Evolutionary conservation across 2,888 invertebrate species (phyloP).

Genomic region (Branchinecta sandiegonensis): DNA sequence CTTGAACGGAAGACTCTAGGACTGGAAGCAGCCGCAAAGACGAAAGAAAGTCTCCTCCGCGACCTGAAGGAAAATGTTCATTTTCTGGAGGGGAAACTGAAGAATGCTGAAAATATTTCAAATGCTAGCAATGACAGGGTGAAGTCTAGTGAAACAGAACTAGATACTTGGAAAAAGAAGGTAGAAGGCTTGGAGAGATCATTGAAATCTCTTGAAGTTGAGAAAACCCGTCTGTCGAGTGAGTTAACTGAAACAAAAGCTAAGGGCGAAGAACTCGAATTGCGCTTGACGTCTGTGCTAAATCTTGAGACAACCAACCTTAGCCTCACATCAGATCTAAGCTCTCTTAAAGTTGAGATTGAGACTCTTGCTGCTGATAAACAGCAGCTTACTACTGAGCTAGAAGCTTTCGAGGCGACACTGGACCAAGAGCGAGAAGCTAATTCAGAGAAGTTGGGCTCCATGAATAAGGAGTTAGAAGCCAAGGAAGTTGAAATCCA

Average conservation of each 20-base stretch:
- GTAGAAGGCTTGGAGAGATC: slow-evolving; percentile 19
- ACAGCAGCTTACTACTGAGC: background rate
- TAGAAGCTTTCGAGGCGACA: background rate
- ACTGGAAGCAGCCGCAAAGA: slow-evolving; percentile 24
- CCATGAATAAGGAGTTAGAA: background rate
- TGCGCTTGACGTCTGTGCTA: too few species aligned
- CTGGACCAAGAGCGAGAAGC: background rate
- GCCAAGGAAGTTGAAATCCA: background rate
- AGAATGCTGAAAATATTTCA: slow-evolving; percentile 23
- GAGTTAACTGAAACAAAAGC: too few species aligned
- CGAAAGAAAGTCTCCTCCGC: slow-evolving; percentile 23
- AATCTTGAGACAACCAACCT: too few species aligned
- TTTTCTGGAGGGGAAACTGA: slow-evolving; percentile 24
- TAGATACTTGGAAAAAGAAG: slow-evolving; percentile 21
- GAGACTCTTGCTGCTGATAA: too few species aligned
- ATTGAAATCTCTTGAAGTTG: slow-evolving; percentile 23
- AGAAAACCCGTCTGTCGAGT: background rate
- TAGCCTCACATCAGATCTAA: too few species aligned
- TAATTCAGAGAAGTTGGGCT: background rate
- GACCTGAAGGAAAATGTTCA: slow-evolving; percentile 25
- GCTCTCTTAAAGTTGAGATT: too few species aligned
- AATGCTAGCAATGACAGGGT: slow-evolving; percentile 19
- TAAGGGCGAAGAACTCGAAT: too few species aligned
- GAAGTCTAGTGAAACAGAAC: slow-evolving; percentile 16
- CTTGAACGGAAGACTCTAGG: slow-evolving; percentile 24